Evolutionary conservation across 1,140 invertebrate species (phyloP).

Genomic region (Brachionus paranguensis): DNA sequence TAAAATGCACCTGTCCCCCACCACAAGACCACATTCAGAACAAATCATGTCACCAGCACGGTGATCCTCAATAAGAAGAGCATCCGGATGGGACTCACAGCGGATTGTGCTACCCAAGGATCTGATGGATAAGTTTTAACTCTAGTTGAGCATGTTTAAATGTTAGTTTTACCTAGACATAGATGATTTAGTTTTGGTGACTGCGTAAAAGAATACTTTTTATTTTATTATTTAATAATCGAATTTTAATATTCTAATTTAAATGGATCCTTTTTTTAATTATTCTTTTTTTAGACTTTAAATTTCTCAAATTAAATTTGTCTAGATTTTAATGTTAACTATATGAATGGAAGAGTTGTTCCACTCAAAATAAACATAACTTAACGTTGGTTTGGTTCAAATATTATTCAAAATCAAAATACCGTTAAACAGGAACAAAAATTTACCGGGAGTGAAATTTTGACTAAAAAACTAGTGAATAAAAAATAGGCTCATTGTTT

Average conservation of each 20-base stretch:
- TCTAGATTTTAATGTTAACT: not conserved
- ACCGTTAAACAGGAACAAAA: too few relatives aligned
- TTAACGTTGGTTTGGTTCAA: too few relatives aligned
- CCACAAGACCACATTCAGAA: conserved; percentile 94
- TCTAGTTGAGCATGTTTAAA: not conserved
- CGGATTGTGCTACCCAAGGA: conserved; percentile 57
- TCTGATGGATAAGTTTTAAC: not conserved
- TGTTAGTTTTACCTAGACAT: not conserved
- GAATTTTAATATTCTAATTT: not conserved
- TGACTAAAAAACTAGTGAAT: too few relatives aligned
- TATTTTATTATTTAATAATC: not conserved
- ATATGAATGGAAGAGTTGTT: too few relatives aligned
- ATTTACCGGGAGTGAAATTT: too few relatives aligned
- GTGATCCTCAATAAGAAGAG: conserved; percentile 91
- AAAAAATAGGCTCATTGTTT: too few relatives aligned
- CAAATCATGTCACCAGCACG: conserved; percentile 97
- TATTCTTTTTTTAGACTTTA: not conserved
- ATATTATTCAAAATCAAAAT: too few relatives aligned
- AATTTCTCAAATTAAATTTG: not conserved
- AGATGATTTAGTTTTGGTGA: not conserved
- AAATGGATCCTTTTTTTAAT: not conserved
- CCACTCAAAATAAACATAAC: too few relatives aligned
- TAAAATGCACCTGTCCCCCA: conserved; percentile 71
- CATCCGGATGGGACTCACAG: conserved; percentile 89
- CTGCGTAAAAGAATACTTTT: not conserved